A percentile compares a stretch with the other conserved stretches of the same genome.
Evolutionary conservation across 2,113 vertebrate genomes (phyloP).

Genomic region (Thamnaconus septentrionalis): DNA sequence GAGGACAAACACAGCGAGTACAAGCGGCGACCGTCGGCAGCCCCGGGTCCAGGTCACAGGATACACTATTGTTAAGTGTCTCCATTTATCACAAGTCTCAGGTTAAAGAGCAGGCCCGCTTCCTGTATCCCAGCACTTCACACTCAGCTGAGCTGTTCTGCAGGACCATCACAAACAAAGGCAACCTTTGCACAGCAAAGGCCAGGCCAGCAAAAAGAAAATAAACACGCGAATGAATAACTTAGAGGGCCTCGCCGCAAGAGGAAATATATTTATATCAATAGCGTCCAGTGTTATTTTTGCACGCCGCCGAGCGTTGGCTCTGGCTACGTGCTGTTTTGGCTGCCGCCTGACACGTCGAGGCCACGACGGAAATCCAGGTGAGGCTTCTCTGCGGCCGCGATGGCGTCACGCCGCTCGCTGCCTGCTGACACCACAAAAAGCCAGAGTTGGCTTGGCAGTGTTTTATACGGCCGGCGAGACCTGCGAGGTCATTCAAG

Average conservation of each 20-base stretch:
- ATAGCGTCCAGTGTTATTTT: slow-evolving; percentile 71
- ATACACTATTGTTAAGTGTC: slow-evolving; percentile 94
- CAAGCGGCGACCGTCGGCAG: slow-evolving; percentile 82
- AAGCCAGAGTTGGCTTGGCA: slow-evolving; percentile 30
- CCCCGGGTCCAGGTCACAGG: slow-evolving; percentile 76
- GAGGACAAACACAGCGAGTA: slow-evolving; percentile 67
- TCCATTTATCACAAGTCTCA: slow-evolving; percentile 88
- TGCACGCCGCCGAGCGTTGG: slow-evolving; percentile 51
- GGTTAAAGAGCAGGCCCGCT: slow-evolving; percentile 85
- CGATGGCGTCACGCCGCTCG: slow-evolving; percentile 54
- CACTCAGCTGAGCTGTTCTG: slow-evolving; percentile 78
- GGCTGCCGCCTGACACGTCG: slow-evolving; percentile 38
- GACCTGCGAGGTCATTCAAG: slow-evolving; percentile 10
- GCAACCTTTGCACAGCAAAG: slow-evolving; percentile 74
- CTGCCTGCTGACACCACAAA: slow-evolving; percentile 55
- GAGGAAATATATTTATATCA: slow-evolving; percentile 80
- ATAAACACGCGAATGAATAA: slow-evolving; percentile 72
- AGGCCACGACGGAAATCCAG: slow-evolving; percentile 76
- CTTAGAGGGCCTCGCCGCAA: slow-evolving; percentile 47
- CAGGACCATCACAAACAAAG: slow-evolving; percentile 76
- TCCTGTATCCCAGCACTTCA: slow-evolving; percentile 79
- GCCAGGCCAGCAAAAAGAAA: slow-evolving; percentile 56
- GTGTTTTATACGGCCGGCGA: slow-evolving; percentile 17
- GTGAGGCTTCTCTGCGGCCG: slow-evolving; percentile 54
- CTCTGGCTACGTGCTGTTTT: slow-evolving; percentile 71